Base-by-base conservation (phyloP, 64 coral and sea anemone species). In the Cladopsammia gracilis region DNA sequence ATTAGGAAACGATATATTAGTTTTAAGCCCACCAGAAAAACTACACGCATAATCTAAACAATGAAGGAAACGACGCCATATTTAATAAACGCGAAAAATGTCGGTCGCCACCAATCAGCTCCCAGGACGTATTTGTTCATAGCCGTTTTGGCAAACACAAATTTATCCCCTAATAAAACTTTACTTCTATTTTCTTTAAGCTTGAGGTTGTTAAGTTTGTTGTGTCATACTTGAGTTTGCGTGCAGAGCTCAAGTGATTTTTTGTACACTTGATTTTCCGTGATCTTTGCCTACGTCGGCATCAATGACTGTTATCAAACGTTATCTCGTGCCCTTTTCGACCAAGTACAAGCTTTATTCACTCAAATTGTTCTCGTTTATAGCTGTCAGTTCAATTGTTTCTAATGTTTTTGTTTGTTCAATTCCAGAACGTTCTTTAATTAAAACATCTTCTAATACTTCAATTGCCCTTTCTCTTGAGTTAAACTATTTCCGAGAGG, bases 391-490 rank as follows among this genome's bases (percentile, higher is more conserved):
- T 11, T 77, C 15, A 2, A 54, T 7, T 54, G 50, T 22, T 12
- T 12, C 6, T 54, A 77, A 53, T 48, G 45, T 48, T 48, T 49
- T 49, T 75, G 6, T 49, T 18, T 75, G 43, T 3, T 44, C 45
- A 12, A 13, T 77, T 77, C 75, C 16, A 77, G 74, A 77, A 75
- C 13, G 14, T 48, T 75, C 72, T 75, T 75, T 7, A 57, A 19
- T 20, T 6, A 49, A 51, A 20, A 34, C 34, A 34, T 34, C 0
- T 34, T 34, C 34, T 34, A 75, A 6, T 75, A 11, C 4, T 77
- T 19, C 10, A 77, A n/a, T 13, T 77, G 20, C 13, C 20, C 7
- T 49, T 14, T 53, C 50, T 24, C 5, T 10, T 18, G 20, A 5
- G 19, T 77, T 77, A 5, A 26, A 77, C 19, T 50, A 3, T 54